These are phyloP conservation scores for Zapus hudsonius DNA, from an alignment of 2,113 vertebrate species.

Conservation along the genomic window DNA sequence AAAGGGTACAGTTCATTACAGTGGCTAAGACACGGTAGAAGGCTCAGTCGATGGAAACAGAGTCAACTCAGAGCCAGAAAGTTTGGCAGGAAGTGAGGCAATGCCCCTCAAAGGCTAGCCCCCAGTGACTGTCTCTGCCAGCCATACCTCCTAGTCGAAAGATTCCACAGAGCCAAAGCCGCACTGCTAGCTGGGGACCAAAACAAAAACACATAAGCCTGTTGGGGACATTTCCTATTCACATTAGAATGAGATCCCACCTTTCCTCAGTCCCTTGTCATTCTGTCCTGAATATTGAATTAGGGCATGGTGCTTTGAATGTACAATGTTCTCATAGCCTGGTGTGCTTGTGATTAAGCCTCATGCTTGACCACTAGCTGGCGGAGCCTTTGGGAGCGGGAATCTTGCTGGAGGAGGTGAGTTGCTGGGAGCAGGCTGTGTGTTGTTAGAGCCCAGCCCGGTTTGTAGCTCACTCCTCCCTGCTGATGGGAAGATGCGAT, in stretches of 20 bases:
- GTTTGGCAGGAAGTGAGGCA: neutral
- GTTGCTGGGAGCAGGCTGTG: no score
- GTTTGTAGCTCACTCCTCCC: no score
- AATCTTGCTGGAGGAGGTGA: no score
- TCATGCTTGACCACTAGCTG: no score
- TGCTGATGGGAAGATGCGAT: no score
- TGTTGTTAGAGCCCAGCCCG: no score
- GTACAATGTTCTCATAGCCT: no score
- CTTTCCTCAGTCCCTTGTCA: neutral
- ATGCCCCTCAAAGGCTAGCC: neutral
- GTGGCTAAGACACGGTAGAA: neutral
- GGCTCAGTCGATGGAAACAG: neutral
- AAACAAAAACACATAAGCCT: neutral
- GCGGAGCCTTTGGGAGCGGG: no score
- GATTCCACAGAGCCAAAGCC: neutral
- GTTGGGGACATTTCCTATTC: neutral
- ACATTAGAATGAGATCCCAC: neutral
- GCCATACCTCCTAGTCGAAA: neutral
- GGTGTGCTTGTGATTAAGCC: no score
- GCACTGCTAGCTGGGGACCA: no score
- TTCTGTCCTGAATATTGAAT: neutral
- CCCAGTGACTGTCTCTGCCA: neutral
- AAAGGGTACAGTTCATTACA: neutral
- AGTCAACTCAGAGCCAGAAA: neutral
- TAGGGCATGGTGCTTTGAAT: no score